These are phyloP conservation scores for Mustelus asterias DNA, from an alignment of 2,113 vertebrate genomes.

Conservation along the genomic window DNA sequence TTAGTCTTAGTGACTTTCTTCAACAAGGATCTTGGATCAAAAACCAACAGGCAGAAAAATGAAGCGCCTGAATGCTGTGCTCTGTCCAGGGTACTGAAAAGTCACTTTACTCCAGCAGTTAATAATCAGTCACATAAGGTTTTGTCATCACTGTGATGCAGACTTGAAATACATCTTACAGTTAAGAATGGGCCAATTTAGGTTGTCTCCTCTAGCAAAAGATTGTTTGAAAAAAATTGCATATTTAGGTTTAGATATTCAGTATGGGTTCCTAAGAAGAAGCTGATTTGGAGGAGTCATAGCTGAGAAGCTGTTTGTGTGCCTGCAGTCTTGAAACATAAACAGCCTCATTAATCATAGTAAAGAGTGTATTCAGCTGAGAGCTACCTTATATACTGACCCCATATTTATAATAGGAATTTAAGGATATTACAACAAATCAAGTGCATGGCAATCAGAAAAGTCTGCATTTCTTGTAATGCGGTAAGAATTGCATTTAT, in stretches of 20 bases:
- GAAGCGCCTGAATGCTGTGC: background rate
- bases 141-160: too few relatives aligned
- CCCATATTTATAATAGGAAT: background rate
- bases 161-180: background rate
- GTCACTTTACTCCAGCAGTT: background rate
- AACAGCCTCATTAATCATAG: background rate
- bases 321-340: background rate
- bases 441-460: background rate
- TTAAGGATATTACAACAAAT: background rate
- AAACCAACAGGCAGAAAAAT: background rate
- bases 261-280: background rate
- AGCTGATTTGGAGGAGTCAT: background rate
- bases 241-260: background rate
- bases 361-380: background rate
- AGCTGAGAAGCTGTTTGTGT: background rate
- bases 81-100: slow-evolving; percentile 31
- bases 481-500: background rate
- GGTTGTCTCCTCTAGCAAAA: background rate
- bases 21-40: background rate
- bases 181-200: too few relatives aligned
- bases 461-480: background rate
- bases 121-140: background rate
- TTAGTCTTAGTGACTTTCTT: background rate
- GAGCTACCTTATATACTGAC: background rate
- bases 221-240: background rate